phyloP scores from a whole-genome alignment of 2,113 vertebrate species.

The Channa maculata region DNA sequence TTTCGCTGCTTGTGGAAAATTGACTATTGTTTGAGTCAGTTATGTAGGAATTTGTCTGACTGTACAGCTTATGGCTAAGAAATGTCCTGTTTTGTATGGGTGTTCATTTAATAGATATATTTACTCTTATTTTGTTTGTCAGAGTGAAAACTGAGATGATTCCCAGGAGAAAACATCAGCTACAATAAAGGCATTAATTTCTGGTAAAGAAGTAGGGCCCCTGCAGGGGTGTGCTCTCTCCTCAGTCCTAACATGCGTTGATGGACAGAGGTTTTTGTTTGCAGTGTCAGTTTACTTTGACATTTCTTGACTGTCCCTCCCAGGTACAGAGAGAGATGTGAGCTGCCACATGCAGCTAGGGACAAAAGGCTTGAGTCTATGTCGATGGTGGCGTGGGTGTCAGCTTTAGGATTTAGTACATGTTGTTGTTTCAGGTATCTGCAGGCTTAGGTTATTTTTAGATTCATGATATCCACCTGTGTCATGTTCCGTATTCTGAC shows the following conservation, averaged over 20 bases:
- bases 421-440: conserved; percentile 44
- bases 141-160: conserved; percentile 53
- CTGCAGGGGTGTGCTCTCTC: conserved; percentile 43
- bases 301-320: conserved; percentile 47
- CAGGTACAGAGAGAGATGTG: conserved; percentile 34
- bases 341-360: conserved; percentile 38
- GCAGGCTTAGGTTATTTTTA: conserved; percentile 53
- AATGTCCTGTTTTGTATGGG: conserved; percentile 38
- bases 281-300: conserved; percentile 27
- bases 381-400: conserved; percentile 57
- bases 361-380: conserved; percentile 52
- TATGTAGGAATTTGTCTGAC: conserved; percentile 63
- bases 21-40: conserved; percentile 46
- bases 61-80: conserved; percentile 39
- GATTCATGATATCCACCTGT: conserved; percentile 47
- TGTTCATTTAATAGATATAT: conserved; percentile 46
- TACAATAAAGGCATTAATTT: conserved; percentile 29
- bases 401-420: conserved; percentile 64
- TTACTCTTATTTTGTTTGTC: conserved; percentile 26
- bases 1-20: conserved; percentile 46
- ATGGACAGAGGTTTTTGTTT: conserved; percentile 52
- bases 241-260: conserved; percentile 4
- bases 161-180: background rate
- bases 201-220: background rate
- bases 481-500: background rate